Evolutionary conservation across 2,113 vertebrate genomes (phyloP).

Genomic region (Oophaga pumilio): DNA sequence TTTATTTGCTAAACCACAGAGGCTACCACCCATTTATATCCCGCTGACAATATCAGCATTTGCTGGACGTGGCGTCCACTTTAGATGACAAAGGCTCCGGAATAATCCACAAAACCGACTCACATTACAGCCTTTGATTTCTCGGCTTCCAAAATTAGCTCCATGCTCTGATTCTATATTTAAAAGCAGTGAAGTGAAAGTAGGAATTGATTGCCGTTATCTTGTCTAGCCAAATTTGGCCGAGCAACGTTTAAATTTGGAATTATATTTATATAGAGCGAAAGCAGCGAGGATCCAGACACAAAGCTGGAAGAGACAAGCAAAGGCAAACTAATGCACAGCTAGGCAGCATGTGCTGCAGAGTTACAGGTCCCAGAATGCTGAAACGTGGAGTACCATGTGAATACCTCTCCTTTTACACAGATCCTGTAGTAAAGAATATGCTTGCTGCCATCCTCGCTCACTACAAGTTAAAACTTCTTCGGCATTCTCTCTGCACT

Average conservation of each 20-base stretch:
- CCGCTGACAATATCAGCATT: constrained; percentile 18
- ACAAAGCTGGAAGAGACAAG: constrained; percentile 7
- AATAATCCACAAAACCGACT: constrained; percentile 41
- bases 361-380: background rate
- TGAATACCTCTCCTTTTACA: background rate
- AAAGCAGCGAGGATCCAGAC: background rate
- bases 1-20: background rate
- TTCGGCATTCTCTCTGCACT: no score
- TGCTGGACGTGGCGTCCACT: constrained; percentile 6
- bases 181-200: constrained; percentile 48
- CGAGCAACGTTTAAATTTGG: constrained; percentile 27
- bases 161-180: constrained; percentile 47
- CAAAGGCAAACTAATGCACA: background rate
- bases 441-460: no score
- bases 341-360: background rate
- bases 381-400: background rate
- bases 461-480: no score
- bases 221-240: constrained; percentile 41
- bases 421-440: background rate
- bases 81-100: constrained; percentile 45
- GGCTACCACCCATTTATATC: background rate
- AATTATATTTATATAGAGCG: constrained; percentile 31
- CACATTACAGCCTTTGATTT: constrained; percentile 49
- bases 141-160: constrained; percentile 55
- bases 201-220: constrained; percentile 50